Conservation (phyloP, 2,888 invertebrate species). For the Thymelicus lineola region DNA sequence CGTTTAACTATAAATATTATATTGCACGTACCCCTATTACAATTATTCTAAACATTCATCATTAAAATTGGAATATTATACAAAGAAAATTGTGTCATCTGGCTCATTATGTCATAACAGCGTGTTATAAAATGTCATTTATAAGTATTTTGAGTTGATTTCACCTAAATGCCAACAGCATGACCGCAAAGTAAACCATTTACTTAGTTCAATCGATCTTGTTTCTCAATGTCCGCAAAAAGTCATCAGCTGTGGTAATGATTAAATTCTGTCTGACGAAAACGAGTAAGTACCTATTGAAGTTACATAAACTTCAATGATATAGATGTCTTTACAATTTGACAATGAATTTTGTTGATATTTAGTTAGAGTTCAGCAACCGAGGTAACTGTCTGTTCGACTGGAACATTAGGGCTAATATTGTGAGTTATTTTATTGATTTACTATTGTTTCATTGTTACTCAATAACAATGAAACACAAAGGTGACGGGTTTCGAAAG, state of each 20-base stretch:
- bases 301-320: constrained; percentile 14
- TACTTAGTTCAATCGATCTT: constrained; percentile 44
- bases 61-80: constrained; percentile 7
- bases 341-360: constrained; percentile 13
- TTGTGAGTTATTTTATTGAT: neutral
- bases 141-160: constrained; percentile 42
- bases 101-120: neutral
- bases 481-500: neutral
- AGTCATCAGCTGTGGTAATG: constrained; percentile 27
- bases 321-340: neutral
- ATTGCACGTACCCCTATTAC: neutral
- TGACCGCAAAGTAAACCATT: constrained; percentile 50
- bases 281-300: constrained; percentile 5
- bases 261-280: constrained; percentile 18
- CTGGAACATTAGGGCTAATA: neutral
- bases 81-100: neutral
- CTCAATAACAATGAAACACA: neutral
- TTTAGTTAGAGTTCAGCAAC: constrained; percentile 9
- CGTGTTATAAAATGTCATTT: constrained; percentile 29
- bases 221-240: constrained; percentile 51
- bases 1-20: neutral
- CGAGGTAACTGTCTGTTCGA: neutral
- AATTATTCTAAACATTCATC: neutral
- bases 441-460: neutral
- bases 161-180: constrained; percentile 46